phyloP scores from a whole-genome alignment of 2,888 invertebrate genomes.

The Caenorhabditis macrosperma region DNA sequence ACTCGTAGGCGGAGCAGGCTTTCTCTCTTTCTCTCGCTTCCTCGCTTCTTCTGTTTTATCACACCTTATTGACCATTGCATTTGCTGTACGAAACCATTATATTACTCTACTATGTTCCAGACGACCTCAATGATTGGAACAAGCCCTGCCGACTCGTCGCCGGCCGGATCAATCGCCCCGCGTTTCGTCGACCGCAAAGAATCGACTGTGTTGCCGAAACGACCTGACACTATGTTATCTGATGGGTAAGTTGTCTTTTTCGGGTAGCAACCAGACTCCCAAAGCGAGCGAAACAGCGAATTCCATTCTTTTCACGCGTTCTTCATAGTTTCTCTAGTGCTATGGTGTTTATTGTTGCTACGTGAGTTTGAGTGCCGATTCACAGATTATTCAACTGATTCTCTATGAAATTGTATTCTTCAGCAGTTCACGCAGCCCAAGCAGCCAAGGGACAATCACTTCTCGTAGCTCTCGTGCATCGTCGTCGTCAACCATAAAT shows the following conservation, averaged over 20 bases:
- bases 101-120: constrained; percentile 11
- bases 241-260: constrained; percentile 56
- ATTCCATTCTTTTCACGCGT: constrained; percentile 2
- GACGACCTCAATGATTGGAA: constrained; percentile 52
- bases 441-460: constrained; percentile 6
- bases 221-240: constrained; percentile 47
- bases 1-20: background rate
- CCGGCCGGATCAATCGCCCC: constrained; percentile 48
- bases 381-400: no score
- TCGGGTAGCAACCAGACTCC: background rate
- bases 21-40: background rate
- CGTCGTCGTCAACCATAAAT: constrained; percentile 27
- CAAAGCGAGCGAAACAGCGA: background rate
- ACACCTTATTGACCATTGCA: no score
- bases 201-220: constrained; percentile 66
- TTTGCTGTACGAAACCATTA: constrained; percentile 5
- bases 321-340: background rate
- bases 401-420: constrained; percentile 4
- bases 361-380: constrained; percentile 53
- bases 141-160: constrained; percentile 39
- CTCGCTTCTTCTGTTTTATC: background rate
- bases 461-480: background rate
- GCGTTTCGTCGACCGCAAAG: constrained; percentile 57
- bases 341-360: constrained; percentile 56
- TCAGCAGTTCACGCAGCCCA: constrained; percentile 16